Conservation (phyloP, 2,888 invertebrate species). For the Eremobia ochroleuca region DNA sequence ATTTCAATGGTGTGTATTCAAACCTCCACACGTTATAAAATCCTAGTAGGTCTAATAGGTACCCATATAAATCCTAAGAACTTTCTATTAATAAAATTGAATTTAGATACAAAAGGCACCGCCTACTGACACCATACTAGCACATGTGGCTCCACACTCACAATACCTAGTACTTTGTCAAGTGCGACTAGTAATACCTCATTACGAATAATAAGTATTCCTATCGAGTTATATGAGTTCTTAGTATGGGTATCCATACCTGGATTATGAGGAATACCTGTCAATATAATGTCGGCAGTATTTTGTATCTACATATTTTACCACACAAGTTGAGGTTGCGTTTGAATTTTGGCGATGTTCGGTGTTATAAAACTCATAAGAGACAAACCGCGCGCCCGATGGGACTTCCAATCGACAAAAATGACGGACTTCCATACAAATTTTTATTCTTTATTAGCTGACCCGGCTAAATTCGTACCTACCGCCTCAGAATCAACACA, state of each 20-base stretch:
- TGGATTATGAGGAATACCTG: slow-evolving; percentile 26
- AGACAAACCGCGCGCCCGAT: too few species aligned
- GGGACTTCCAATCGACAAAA: too few species aligned
- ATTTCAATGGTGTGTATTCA: neutral
- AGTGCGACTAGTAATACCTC: slow-evolving; percentile 26
- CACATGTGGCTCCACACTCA: slow-evolving; percentile 2
- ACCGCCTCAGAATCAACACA: too few species aligned
- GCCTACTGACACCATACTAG: neutral
- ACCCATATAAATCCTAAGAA: neutral
- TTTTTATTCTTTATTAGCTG: neutral
- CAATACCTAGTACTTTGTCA: slow-evolving; percentile 4
- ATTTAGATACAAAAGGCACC: slow-evolving; percentile 24
- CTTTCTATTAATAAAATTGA: slow-evolving; percentile 14
- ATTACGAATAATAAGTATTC: slow-evolving; percentile 50
- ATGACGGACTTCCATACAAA: neutral
- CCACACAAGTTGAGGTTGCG: slow-evolving; percentile 45
- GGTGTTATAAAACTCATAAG: too few species aligned
- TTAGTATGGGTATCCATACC: slow-evolving; percentile 40
- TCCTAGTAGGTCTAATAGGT: neutral
- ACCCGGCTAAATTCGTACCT: too few species aligned
- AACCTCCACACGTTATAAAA: neutral
- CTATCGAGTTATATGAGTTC: slow-evolving; percentile 7
- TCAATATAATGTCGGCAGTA: slow-evolving; percentile 10
- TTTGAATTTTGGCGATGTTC: neutral
- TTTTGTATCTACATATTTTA: neutral